phyloP scores from a whole-genome alignment of 2,797 vertebrate genomes.

The Schizopygopsis malacanthus region DNA sequence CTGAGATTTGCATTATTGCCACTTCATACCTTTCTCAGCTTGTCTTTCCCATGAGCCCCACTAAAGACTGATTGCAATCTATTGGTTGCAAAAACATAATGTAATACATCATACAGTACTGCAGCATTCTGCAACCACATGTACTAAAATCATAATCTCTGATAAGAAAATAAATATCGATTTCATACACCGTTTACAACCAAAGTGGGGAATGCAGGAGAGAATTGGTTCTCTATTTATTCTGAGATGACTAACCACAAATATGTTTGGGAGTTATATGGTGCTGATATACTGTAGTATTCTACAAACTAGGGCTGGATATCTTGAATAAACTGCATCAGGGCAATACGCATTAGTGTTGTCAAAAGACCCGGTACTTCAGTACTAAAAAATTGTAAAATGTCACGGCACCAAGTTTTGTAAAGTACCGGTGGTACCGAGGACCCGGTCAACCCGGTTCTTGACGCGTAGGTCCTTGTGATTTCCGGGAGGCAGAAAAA shows the following conservation, averaged over 20 bases:
- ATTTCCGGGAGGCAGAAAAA: too few species aligned
- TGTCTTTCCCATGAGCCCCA: neutral
- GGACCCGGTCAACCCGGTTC: too few species aligned
- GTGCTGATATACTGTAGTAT: slow-evolving; percentile 9
- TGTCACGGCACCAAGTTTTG: too few species aligned
- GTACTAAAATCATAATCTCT: slow-evolving; percentile 65
- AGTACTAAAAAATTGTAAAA: too few species aligned
- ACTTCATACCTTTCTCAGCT: neutral
- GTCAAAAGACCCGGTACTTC: too few species aligned
- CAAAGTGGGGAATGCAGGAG: slow-evolving; percentile 8
- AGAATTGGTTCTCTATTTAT: slow-evolving; percentile 4
- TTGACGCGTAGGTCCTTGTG: too few species aligned
- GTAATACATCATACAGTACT: slow-evolving; percentile 12
- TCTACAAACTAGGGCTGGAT: neutral
- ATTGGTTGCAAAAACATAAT: slow-evolving; percentile 19
- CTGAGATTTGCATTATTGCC: slow-evolving; percentile 24
- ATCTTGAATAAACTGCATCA: neutral
- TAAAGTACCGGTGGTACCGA: too few species aligned
- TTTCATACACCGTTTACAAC: slow-evolving; percentile 70
- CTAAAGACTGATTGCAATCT: slow-evolving; percentile 24
- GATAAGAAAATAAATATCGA: slow-evolving; percentile 79
- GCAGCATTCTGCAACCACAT: slow-evolving; percentile 70
- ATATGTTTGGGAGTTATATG: neutral
- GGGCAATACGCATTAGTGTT: neutral
- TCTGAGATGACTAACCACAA: slow-evolving; percentile 4